These are phyloP conservation scores for Crocuta crocuta DNA, from an alignment of 2,113 vertebrate genomes.

Conservation along the genomic window DNA sequence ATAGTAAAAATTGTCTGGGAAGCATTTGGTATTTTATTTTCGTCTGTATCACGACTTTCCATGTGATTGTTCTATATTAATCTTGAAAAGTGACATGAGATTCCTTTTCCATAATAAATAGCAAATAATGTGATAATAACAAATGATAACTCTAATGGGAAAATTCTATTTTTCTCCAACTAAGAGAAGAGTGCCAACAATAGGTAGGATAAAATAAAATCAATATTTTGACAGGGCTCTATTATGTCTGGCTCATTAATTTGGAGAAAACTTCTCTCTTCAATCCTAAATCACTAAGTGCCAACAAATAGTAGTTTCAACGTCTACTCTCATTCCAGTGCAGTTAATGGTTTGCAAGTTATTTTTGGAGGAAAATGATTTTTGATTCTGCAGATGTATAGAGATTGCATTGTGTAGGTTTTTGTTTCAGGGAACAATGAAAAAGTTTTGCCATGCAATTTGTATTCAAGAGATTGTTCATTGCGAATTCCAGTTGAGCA, in stretches of 20 bases:
- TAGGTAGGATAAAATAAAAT: constrained; percentile 87
- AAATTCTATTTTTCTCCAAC: constrained; percentile 80
- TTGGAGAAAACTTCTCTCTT: constrained; percentile 85
- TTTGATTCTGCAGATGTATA: constrained; percentile 79
- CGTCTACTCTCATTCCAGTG: constrained; percentile 40
- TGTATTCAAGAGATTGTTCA: constrained; percentile 49
- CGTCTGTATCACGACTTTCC: constrained; percentile 35
- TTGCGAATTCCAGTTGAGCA: neutral
- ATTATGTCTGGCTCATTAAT: constrained; percentile 87
- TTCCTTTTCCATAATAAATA: constrained; percentile 77
- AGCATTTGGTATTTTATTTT: constrained; percentile 56
- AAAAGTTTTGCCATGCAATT: constrained; percentile 65
- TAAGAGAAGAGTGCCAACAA: constrained; percentile 84
- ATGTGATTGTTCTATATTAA: constrained; percentile 48
- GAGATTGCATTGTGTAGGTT: constrained; percentile 68
- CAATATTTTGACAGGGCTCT: constrained; percentile 87
- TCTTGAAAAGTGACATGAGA: constrained; percentile 53
- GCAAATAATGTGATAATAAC: constrained; percentile 83
- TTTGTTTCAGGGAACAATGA: constrained; percentile 79
- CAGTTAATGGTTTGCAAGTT: constrained; percentile 57
- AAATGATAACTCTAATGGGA: constrained; percentile 80
- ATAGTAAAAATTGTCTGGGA: neutral
- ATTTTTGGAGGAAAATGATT: constrained; percentile 74
- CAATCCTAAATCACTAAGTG: constrained; percentile 79
- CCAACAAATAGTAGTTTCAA: constrained; percentile 69